phyloP scores from a whole-genome alignment of 2,113 vertebrate species.

The Gnathonemus longibarbis region DNA sequence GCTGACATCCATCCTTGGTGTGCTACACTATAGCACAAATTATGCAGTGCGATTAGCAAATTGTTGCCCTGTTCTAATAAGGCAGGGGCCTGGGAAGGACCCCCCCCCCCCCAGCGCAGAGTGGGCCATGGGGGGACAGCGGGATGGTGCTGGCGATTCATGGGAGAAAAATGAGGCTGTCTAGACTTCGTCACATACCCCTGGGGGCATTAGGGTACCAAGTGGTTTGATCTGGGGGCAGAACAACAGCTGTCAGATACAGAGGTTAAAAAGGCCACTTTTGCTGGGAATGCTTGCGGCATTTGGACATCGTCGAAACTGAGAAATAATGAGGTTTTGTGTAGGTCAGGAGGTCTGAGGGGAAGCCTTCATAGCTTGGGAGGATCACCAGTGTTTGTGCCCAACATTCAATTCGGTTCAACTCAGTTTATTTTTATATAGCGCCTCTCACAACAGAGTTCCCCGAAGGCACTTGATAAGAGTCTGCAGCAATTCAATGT shows the following conservation, averaged over 20 bases:
- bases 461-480: background rate
- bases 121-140: background rate
- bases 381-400: background rate
- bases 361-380: background rate
- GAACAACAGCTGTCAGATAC: background rate
- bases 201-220: conserved; percentile 8
- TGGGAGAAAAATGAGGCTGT: conserved; percentile 16
- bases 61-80: conserved; percentile 32
- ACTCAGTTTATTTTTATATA: background rate
- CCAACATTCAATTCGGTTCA: background rate
- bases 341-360: background rate
- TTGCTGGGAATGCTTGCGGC: background rate
- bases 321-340: background rate
- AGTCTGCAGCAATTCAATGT: background rate
- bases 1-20: conserved; percentile 13
- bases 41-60: conserved; percentile 17
- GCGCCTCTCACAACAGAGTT: background rate
- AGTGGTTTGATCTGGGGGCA: conserved; percentile 13
- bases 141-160: conserved; percentile 6
- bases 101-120: background rate
- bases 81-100: conserved; percentile 17
- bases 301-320: background rate
- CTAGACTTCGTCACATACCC: conserved; percentile 9
- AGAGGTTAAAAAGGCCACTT: conserved; percentile 1
- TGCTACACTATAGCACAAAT: conserved; percentile 38